Evolutionary conservation across 2,888 invertebrate species (phyloP).

Genomic region (Melanchra persicariae): DNA sequence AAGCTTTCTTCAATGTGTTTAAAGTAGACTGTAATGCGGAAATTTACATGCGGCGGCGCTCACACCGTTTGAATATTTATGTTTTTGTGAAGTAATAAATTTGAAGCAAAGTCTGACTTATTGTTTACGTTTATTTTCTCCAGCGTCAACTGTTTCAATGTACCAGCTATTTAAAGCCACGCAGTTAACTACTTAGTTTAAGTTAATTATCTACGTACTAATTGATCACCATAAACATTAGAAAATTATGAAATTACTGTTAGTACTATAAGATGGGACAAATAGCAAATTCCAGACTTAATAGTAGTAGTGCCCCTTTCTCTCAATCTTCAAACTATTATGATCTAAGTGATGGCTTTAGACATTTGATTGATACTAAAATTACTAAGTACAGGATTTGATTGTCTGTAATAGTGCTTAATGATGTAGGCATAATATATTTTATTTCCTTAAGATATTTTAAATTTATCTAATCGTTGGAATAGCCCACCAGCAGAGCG

Average conservation of each 20-base stretch:
- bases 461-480: slow-evolving; percentile 14
- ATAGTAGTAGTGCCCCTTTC: slow-evolving; percentile 12
- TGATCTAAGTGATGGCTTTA: not conserved
- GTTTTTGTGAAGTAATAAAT: slow-evolving; percentile 22
- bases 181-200: not conserved
- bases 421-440: not conserved
- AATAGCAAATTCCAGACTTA: not conserved
- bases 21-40: slow-evolving; percentile 51
- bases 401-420: not conserved
- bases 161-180: not conserved
- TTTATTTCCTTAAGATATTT: not conserved
- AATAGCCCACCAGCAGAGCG: not conserved
- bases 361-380: not conserved
- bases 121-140: slow-evolving; percentile 16
- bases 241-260: not conserved
- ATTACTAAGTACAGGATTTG: not conserved
- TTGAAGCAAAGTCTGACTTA: slow-evolving; percentile 10
- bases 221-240: not conserved
- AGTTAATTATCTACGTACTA: not conserved
- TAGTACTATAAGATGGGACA: not conserved
- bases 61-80: slow-evolving; percentile 54
- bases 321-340: not conserved
- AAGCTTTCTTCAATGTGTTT: slow-evolving; percentile 34
- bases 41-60: slow-evolving; percentile 40
- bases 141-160: slow-evolving; percentile 11